phyloP scores from a whole-genome alignment of 2,113 vertebrate species.

The Oncorhynchus masou region DNA sequence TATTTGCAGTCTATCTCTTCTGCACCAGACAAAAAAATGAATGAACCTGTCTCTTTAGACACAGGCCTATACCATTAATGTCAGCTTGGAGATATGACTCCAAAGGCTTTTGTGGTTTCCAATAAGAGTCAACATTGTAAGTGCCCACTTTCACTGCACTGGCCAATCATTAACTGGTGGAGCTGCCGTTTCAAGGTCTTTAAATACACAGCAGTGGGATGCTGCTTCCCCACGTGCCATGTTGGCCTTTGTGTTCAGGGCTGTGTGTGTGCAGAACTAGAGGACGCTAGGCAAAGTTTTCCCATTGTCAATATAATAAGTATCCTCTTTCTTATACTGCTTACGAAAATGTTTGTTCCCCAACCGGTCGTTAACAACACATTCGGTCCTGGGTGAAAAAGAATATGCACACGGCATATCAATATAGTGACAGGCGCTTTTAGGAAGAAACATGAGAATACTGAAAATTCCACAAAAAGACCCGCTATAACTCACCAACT shows the following conservation, averaged over 20 bases:
- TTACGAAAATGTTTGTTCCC: background rate
- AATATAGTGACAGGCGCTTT: no score
- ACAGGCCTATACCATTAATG: slow-evolving; percentile 61
- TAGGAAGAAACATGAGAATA: no score
- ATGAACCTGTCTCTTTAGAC: slow-evolving; percentile 63
- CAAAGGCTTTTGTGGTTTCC: slow-evolving; percentile 64
- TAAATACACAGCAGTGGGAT: slow-evolving; percentile 50
- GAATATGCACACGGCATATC: no score
- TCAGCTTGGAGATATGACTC: slow-evolving; percentile 62
- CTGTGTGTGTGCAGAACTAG: background rate
- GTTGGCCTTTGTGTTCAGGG: slow-evolving; percentile 1
- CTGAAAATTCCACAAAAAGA: no score
- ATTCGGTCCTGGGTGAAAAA: no score
- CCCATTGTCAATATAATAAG: background rate
- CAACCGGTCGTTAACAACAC: no score
- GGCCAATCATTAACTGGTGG: slow-evolving; percentile 74
- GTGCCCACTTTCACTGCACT: slow-evolving; percentile 64
- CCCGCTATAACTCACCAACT: no score
- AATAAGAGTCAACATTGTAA: slow-evolving; percentile 74
- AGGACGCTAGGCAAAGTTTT: background rate
- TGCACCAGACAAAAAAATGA: slow-evolving; percentile 45
- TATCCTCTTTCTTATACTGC: slow-evolving; percentile 7
- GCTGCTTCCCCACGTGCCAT: slow-evolving; percentile 24
- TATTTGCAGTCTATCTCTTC: slow-evolving; percentile 28
- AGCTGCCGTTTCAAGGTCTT: slow-evolving; percentile 65